Evolutionary conservation across 2,888 invertebrate species (phyloP), one percentile per base, ranked within the genome.

Genomic region (Drosophila subquinaria): DNA sequence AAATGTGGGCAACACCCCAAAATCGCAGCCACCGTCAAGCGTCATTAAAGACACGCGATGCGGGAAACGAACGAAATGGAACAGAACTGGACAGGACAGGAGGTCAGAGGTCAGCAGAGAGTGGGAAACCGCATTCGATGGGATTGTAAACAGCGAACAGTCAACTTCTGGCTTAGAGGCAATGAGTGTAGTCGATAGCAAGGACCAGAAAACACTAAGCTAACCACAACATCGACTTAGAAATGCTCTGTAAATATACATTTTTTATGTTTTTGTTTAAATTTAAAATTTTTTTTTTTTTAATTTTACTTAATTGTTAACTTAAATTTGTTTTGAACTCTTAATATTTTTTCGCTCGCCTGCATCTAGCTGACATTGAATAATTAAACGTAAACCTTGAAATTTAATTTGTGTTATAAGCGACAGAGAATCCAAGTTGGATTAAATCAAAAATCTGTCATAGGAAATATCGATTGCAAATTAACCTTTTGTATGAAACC

Each of bases 21-120:
- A 81, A 80, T 82, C 79, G 69, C 63, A 77, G 74, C 51, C 77
- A 67, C 52, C 67, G 59, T 73, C 52, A 74, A 65, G 77, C 77
- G 74, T 80, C 81, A 80, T 81, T 81, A 81, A 75, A 71, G 78
- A 80, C 82, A 81, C 75, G 80, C 82, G 80, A 82, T 77, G 78
- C 75, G 47, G 56, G 36, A 51, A 60, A 55, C 40, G 60, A 40
- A 65, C 42, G 55, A 35, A 56, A 59, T 69, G 70, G 50, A 51
- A 56, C 61, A 52, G 57, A 50, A 59, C 70, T n/a, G 33, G 30
- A 48, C 20, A 30, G 27, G 13, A 17, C n/a, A n/a, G n/a, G 17
- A 62, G 23, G 8, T 13, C 43, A 52, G 20, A 56, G 15, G 6
- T 15, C 43, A 42, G 27, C 33, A 36, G 50, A 35, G 53, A 20